These are phyloP conservation scores for Actenoides lindsayi DNA, from an alignment of 2,113 vertebrate species.

Conservation along the genomic window DNA sequence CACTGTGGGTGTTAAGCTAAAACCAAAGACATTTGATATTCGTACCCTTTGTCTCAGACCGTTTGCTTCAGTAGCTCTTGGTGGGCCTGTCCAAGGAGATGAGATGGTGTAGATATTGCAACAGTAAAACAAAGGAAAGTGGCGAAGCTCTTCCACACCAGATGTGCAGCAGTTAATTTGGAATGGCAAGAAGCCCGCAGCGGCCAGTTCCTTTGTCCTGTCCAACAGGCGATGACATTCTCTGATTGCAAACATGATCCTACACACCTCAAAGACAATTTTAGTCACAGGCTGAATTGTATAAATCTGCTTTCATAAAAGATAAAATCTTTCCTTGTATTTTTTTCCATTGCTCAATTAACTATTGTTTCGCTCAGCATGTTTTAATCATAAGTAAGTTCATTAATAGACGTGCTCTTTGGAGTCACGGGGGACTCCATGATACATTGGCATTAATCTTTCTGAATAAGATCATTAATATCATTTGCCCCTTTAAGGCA, in stretches of 20 bases:
- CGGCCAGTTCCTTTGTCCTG: conserved; percentile 55
- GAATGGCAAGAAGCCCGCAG: conserved; percentile 37
- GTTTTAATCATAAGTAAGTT: conserved; percentile 54
- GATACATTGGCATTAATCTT: conserved; percentile 39
- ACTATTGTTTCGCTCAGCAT: conserved; percentile 61
- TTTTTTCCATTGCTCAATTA: conserved; percentile 64
- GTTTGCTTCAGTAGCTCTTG: background rate
- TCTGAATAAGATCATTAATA: conserved; percentile 57
- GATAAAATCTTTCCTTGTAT: conserved; percentile 57
- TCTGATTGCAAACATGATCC: conserved; percentile 37
- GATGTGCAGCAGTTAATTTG: conserved; percentile 2
- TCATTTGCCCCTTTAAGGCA: conserved; percentile 34
- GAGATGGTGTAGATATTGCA: background rate
- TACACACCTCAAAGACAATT: conserved; percentile 48
- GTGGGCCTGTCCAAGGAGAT: background rate
- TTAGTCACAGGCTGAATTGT: conserved; percentile 18
- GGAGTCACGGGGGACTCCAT: background rate
- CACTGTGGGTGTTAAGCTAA: background rate
- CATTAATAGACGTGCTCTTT: conserved; percentile 49
- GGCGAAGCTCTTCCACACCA: background rate
- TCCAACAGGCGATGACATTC: conserved; percentile 48
- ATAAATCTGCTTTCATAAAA: conserved; percentile 42
- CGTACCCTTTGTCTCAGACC: fast-evolving
- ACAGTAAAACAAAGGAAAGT: background rate
- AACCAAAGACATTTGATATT: background rate